A percentile compares a stretch with the other conserved stretches of the same genome.
Evolutionary conservation across 2,113 vertebrate species (phyloP).

Genomic region (Neoarius graeffei): DNA sequence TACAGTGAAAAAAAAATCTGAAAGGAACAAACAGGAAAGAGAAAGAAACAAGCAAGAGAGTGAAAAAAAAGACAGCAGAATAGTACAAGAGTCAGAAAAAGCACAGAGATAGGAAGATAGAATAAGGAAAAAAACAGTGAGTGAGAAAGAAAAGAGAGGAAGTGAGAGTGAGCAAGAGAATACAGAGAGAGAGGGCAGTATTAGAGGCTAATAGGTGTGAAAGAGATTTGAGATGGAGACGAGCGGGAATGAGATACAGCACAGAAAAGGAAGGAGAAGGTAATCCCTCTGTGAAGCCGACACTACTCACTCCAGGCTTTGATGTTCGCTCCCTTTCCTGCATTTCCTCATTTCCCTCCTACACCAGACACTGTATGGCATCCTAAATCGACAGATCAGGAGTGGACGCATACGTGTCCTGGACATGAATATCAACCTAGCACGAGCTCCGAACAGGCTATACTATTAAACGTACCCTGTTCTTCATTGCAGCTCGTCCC

Average conservation of each 20-base stretch:
- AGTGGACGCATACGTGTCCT: conserved; percentile 38
- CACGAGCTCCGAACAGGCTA: background rate
- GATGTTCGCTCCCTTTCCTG: conserved; percentile 61
- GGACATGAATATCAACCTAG: background rate
- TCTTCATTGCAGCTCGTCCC: background rate
- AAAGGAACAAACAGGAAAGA: background rate
- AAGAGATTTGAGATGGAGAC: conserved; percentile 65
- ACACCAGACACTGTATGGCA: conserved; percentile 55
- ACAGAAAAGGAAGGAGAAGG: conserved; percentile 50
- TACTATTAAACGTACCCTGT: background rate
- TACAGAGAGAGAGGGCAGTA: conserved; percentile 44
- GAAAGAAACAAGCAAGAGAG: background rate
- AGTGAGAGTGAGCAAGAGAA: background rate
- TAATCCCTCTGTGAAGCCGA: conserved; percentile 62
- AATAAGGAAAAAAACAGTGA: background rate
- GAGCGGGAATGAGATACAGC: conserved; percentile 47
- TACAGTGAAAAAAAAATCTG: too few relatives aligned
- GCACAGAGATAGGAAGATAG: background rate
- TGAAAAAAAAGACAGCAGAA: background rate
- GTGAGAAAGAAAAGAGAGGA: conserved; percentile 6
- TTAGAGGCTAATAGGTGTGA: conserved; percentile 68
- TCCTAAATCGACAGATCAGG: conserved; percentile 53
- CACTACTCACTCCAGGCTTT: conserved; percentile 65
- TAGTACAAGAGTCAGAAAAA: too few relatives aligned
- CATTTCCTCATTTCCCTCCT: conserved; percentile 53